Base-by-base conservation (phyloP, 2,888 invertebrate species). In the Ennomos quercinarius region DNA sequence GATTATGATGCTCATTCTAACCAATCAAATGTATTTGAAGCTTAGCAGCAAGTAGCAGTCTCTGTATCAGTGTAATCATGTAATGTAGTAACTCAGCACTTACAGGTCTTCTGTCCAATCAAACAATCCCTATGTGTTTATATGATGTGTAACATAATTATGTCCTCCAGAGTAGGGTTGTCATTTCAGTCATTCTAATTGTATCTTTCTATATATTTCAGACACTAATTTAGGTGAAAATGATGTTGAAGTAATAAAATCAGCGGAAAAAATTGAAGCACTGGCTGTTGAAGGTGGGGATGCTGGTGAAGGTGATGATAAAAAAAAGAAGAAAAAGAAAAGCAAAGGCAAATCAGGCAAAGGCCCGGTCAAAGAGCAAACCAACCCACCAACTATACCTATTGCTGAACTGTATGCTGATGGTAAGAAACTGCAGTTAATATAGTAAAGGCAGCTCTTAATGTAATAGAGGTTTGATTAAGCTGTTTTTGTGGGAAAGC, bases 381-480 rank as follows among this genome's bases (percentile, higher is more conserved):
- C 97, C 0, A 94, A 96, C 82, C 97, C 98, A 11, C 98, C 99
- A 9, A 94, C 96, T n/a, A 94, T 98, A 73, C 96, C 99, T 0
- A 96, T 99, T 66, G 93, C 95, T 2, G 96, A 98, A 53, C 93
- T 99, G 13, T 99, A 95, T 82, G 95, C 98, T 2, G 96, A 97
- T 88, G 97, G 96, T 85, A 90, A 90, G 79, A 71, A 38, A 38
- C 17, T 12, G 38, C 13, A 35, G 8, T 0, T 12, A 37, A 4
- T n/a, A 46, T 41, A n/a, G n/a, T n/a, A n/a, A n/a, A 41, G 5
- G 10, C 4, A 17, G 17, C 17, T 17, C 17, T 17, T 17, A 17
- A 17, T 17, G 2, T 6, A 6, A 27, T 27, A 27, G 5, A 27
- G 27, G 6, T 6, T 0, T 27, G 27, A 3, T 17, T 17, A 17